phyloP scores from a whole-genome alignment of 2,888 invertebrate species.

The Colostygia pectinataria region DNA sequence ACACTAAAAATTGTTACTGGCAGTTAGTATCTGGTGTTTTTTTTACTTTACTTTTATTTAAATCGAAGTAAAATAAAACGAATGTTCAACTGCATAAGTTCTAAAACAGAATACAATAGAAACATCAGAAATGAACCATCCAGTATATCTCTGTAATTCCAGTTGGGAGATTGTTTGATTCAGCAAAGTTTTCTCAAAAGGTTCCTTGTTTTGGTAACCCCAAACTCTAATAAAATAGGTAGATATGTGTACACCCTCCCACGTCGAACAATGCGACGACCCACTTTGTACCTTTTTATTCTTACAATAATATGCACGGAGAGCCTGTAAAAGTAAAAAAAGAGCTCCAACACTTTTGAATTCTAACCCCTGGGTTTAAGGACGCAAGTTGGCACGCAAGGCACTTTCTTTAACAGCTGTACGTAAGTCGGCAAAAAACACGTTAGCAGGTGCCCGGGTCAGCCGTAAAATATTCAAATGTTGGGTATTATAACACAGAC shows the following conservation, averaged over 20 bases:
- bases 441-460: constrained; percentile 46
- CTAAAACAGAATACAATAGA: constrained; percentile 15
- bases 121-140: constrained; percentile 9
- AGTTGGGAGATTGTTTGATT: constrained; percentile 24
- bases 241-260: constrained; percentile 29
- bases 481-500: constrained; percentile 51
- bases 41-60: too few relatives aligned
- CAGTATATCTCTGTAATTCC: constrained; percentile 22
- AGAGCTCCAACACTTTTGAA: constrained; percentile 23
- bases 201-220: constrained; percentile 30
- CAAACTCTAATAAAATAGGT: constrained; percentile 33
- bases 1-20: too few relatives aligned
- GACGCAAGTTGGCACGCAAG: constrained; percentile 18
- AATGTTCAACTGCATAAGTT: not conserved
- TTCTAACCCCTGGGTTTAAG: constrained; percentile 24
- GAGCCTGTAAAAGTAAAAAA: constrained; percentile 28
- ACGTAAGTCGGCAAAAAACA: constrained; percentile 42
- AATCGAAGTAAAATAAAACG: too few relatives aligned
- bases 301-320: constrained; percentile 33
- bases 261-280: constrained; percentile 33
- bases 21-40: too few relatives aligned
- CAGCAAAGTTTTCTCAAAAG: constrained; percentile 20
- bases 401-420: constrained; percentile 26
- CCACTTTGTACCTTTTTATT: constrained; percentile 35
- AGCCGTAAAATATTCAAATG: constrained; percentile 63